Evolutionary conservation across 2,113 vertebrate species (phyloP).

Genomic region (Erythrocercus mccallii): DNA sequence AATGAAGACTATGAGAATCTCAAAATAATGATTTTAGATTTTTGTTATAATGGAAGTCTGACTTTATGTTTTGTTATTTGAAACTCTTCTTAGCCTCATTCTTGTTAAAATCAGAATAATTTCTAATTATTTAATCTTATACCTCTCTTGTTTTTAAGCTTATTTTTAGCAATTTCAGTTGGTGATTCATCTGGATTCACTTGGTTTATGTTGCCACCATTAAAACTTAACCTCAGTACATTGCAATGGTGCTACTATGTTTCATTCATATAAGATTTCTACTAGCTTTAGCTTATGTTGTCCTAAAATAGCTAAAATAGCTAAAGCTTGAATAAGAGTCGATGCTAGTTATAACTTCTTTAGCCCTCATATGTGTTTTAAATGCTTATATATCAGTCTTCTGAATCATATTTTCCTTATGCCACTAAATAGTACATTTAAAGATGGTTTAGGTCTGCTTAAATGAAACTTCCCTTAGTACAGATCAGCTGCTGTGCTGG

Average conservation of each 20-base stretch:
- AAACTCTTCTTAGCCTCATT: background rate
- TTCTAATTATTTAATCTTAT: background rate
- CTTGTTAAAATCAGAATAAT: background rate
- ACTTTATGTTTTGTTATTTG: background rate
- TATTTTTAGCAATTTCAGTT: background rate
- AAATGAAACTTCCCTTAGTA: background rate
- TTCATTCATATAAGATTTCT: background rate
- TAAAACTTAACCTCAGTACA: background rate
- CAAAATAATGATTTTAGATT: background rate
- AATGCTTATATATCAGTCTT: background rate
- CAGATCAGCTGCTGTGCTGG: accelerated
- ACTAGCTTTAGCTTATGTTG: background rate
- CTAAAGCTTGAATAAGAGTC: background rate
- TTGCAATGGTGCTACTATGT: background rate
- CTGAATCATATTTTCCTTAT: background rate
- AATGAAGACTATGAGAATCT: background rate
- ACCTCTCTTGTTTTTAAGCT: background rate
- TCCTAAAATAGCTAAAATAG: background rate
- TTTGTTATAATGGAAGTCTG: background rate
- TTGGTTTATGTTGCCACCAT: background rate
- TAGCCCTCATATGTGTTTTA: background rate
- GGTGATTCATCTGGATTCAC: background rate
- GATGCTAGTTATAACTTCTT: background rate
- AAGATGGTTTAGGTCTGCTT: background rate
- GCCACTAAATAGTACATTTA: background rate